phyloP scores from a whole-genome alignment of 1,140 invertebrate genomes.

The Laupala kohalensis region DNA sequence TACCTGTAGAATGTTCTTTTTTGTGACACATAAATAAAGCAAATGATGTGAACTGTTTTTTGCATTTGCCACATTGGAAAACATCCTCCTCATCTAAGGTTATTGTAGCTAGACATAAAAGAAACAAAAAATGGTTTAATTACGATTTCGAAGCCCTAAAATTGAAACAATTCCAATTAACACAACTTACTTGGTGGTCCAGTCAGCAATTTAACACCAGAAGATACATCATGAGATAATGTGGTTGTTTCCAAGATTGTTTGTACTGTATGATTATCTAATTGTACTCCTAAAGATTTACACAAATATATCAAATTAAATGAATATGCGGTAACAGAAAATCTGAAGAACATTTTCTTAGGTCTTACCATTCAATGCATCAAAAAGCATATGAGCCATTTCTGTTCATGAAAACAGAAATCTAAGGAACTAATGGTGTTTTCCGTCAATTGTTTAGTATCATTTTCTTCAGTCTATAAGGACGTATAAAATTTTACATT shows the following conservation, averaged over 20 bases:
- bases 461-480: neutral
- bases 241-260: constrained; percentile 30
- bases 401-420: constrained; percentile 14
- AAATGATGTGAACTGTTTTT: constrained; percentile 45
- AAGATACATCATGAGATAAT: too few relatives aligned
- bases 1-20: constrained; percentile 27
- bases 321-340: too few relatives aligned
- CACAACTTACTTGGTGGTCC: neutral
- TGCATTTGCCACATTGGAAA: constrained; percentile 55
- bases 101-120: constrained; percentile 19
- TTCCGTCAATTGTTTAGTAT: neutral
- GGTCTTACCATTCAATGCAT: constrained; percentile 28
- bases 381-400: constrained; percentile 31
- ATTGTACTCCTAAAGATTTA: constrained; percentile 26
- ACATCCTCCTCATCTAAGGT: constrained; percentile 45
- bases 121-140: neutral
- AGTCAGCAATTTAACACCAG: too few relatives aligned
- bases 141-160: too few relatives aligned
- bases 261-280: constrained; percentile 30
- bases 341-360: too few relatives aligned
- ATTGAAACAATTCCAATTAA: too few relatives aligned
- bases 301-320: too few relatives aligned
- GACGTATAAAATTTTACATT: neutral
- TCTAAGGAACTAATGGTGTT: constrained; percentile 13
- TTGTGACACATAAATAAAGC: constrained; percentile 44